Conservation (phyloP, 2,888 invertebrate genomes). For the Yponomeuta cagnagella region DNA sequence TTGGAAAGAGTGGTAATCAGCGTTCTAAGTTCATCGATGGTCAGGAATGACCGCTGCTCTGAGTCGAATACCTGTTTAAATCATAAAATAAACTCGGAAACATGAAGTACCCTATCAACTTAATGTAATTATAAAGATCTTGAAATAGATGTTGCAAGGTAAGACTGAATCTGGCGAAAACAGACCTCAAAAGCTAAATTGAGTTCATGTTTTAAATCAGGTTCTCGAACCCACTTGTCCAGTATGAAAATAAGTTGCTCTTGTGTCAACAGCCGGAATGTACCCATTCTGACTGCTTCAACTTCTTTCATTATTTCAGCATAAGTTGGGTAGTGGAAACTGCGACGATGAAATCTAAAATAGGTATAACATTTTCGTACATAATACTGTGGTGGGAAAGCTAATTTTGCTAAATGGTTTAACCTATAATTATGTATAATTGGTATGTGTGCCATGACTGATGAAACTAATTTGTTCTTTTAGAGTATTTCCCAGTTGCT, state of each 20-base stretch:
- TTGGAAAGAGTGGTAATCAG: slow-evolving; percentile 46
- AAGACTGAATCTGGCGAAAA: background rate
- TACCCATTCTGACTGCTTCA: slow-evolving; percentile 47
- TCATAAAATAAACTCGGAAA: too few relatives aligned
- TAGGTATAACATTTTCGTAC: background rate
- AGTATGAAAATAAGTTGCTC: slow-evolving; percentile 57
- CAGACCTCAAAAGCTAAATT: slow-evolving; percentile 45
- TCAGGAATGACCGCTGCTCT: slow-evolving; percentile 50
- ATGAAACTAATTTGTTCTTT: too few relatives aligned
- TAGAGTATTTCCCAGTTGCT: too few relatives aligned
- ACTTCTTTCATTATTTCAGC: slow-evolving; percentile 52
- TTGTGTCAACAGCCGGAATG: slow-evolving; percentile 43
- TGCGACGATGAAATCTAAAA: slow-evolving; percentile 55
- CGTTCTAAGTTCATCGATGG: slow-evolving; percentile 43
- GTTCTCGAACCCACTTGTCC: slow-evolving; percentile 42
- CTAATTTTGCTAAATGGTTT: too few relatives aligned
- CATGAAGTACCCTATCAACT: too few relatives aligned
- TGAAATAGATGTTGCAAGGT: background rate
- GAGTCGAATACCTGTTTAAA: slow-evolving; percentile 54
- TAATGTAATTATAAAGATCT: too few relatives aligned
- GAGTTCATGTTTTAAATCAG: slow-evolving; percentile 56
- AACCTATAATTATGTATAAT: too few relatives aligned
- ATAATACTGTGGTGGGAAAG: too few relatives aligned
- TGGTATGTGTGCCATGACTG: too few relatives aligned
- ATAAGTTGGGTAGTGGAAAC: slow-evolving; percentile 53